Evolutionary conservation across 2,113 vertebrate genomes (phyloP).

Genomic region (Sminthopsis crassicaudata): DNA sequence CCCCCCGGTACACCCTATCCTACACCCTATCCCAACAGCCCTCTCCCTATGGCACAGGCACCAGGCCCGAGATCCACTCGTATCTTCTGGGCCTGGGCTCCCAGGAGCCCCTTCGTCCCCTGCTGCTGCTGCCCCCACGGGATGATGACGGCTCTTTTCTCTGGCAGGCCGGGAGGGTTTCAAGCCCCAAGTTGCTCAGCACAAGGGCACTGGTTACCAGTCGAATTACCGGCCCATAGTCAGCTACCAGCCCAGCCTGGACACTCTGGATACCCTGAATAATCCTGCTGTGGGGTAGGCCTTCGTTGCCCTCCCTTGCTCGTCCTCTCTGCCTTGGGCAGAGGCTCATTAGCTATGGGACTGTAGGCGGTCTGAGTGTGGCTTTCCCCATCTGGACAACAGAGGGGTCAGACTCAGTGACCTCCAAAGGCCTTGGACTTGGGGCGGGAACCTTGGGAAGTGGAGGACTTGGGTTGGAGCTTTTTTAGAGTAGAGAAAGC

Average conservation of each 20-base stretch:
- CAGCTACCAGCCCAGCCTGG: slow-evolving; percentile 64
- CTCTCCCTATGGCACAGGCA: neutral
- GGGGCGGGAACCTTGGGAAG: too few species aligned
- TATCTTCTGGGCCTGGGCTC: too few species aligned
- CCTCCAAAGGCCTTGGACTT: too few species aligned
- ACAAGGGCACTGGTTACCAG: slow-evolving; percentile 77
- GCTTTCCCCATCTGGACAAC: neutral
- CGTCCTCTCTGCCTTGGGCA: too few species aligned
- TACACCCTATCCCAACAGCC: neutral
- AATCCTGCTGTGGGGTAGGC: slow-evolving; percentile 69
- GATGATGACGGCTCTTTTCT: neutral
- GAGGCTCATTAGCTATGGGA: neutral
- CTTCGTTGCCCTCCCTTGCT: neutral
- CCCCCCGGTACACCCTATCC: too few species aligned
- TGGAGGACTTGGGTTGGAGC: too few species aligned
- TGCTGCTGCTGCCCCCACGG: neutral
- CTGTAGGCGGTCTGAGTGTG: neutral
- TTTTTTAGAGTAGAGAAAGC: neutral
- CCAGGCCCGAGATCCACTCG: neutral
- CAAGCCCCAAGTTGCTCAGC: slow-evolving; percentile 64
- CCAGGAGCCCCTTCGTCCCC: neutral
- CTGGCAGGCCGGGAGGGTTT: slow-evolving; percentile 73
- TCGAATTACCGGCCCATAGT: slow-evolving; percentile 71
- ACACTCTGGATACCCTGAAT: slow-evolving; percentile 64
- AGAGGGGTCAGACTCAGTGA: neutral